These are phyloP conservation scores for Oryzias celebensis DNA, from an alignment of 2,113 vertebrate genomes.

Conservation along the genomic window DNA sequence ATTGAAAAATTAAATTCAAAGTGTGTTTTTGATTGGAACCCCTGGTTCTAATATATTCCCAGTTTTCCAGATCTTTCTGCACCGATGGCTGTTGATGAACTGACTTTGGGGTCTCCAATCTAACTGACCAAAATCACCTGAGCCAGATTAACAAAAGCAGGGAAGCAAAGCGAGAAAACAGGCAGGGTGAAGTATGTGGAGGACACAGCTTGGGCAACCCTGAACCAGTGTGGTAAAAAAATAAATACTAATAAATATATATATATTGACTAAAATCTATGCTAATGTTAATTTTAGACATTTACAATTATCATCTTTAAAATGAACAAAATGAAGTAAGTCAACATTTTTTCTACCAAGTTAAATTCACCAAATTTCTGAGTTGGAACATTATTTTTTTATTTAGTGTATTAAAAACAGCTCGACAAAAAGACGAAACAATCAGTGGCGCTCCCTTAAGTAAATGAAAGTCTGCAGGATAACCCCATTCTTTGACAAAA, in stretches of 20 bases:
- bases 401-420: conserved; percentile 39
- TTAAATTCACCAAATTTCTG: conserved; percentile 16
- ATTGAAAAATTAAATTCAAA: too few species aligned
- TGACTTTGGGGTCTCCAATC: too few species aligned
- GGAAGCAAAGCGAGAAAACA: too few species aligned
- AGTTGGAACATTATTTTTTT: conserved; percentile 23
- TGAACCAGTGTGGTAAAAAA: not conserved
- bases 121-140: too few species aligned
- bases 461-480: conserved; percentile 41
- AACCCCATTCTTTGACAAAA: conserved; percentile 53
- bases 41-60: too few species aligned
- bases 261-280: too few species aligned
- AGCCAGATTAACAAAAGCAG: too few species aligned
- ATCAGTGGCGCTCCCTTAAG: conserved; percentile 53
- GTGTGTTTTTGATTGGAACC: too few species aligned
- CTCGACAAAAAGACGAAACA: conserved; percentile 35
- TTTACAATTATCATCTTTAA: conserved; percentile 6
- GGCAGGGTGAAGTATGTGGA: too few species aligned
- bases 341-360: conserved; percentile 7
- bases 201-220: too few species aligned
- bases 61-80: too few species aligned
- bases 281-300: not conserved
- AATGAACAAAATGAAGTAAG: conserved; percentile 2
- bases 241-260: not conserved
- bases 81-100: too few species aligned